These are phyloP conservation scores for Stenolophus ochropezus DNA, from an alignment of 2,888 invertebrate species.

Conservation along the genomic window DNA sequence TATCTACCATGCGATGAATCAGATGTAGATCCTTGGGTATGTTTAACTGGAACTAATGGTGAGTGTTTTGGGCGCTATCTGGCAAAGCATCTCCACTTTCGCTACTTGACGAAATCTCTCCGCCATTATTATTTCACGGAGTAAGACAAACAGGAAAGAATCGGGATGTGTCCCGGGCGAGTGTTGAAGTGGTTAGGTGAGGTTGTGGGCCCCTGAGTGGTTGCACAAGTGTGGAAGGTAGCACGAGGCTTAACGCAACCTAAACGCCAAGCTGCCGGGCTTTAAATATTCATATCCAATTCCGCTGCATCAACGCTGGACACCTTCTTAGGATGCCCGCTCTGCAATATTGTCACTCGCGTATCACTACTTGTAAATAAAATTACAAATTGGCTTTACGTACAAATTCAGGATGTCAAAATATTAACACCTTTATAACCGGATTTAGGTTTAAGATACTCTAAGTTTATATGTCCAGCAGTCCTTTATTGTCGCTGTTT, in stretches of 20 bases:
- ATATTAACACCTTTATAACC: too few relatives aligned
- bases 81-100: background rate
- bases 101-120: background rate
- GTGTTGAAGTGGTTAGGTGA: constrained; percentile 14
- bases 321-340: background rate
- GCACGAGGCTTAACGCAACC: constrained; percentile 40
- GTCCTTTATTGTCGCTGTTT: too few relatives aligned
- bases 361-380: too few relatives aligned
- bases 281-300: constrained; percentile 56
- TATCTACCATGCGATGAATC: too few relatives aligned
- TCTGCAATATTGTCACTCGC: background rate
- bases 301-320: constrained; percentile 47
- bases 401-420: too few relatives aligned
- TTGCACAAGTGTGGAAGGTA: constrained; percentile 47
- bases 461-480: too few relatives aligned
- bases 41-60: too few relatives aligned
- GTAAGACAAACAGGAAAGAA: constrained; percentile 9
- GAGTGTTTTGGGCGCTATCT: too few relatives aligned
- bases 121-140: background rate
- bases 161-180: background rate
- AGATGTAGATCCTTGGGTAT: too few relatives aligned
- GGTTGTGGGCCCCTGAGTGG: background rate
- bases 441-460: too few relatives aligned
- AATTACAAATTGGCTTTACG: too few relatives aligned
- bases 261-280: constrained; percentile 34